Conservation (phyloP, 2,888 invertebrate species). For the Dorcus parallelipipedus region DNA sequence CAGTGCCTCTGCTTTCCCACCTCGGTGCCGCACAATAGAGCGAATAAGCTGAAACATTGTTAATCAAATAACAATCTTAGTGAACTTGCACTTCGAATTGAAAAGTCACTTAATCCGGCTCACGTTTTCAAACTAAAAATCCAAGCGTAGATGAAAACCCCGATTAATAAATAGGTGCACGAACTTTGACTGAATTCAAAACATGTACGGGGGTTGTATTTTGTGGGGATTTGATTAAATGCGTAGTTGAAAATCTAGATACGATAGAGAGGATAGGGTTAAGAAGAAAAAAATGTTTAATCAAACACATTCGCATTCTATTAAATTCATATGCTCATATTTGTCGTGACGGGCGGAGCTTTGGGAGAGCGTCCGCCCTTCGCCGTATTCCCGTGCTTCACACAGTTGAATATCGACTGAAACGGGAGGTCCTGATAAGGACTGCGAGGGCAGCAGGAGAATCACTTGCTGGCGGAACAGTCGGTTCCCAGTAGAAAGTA, state of each 20-base stretch:
- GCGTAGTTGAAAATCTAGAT: too few relatives aligned
- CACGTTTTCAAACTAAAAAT: too few relatives aligned
- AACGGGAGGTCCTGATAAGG: background rate
- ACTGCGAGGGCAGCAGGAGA: background rate
- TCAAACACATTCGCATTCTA: slow-evolving; percentile 1
- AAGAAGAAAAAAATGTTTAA: background rate
- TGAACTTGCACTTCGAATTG: background rate
- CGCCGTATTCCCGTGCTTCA: background rate
- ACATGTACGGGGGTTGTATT: too few relatives aligned
- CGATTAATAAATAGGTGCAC: too few relatives aligned
- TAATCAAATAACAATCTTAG: slow-evolving; percentile 29
- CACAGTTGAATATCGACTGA: background rate
- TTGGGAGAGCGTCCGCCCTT: slow-evolving; percentile 11
- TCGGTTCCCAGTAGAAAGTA: slow-evolving; percentile 11
- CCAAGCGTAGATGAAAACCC: too few relatives aligned
- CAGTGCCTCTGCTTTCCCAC: slow-evolving; percentile 32
- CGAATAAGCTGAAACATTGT: slow-evolving; percentile 30
- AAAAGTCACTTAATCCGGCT: too few relatives aligned
- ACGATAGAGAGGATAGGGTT: too few relatives aligned
- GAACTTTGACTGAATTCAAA: too few relatives aligned
- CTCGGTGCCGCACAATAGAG: slow-evolving; percentile 23
- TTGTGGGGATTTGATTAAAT: too few relatives aligned
- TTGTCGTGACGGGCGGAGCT: background rate
- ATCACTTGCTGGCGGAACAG: slow-evolving; percentile 5
- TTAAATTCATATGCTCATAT: slow-evolving; percentile 3